phyloP scores from a whole-genome alignment of 1,140 invertebrate species.

The Cotesia glomerata region DNA sequence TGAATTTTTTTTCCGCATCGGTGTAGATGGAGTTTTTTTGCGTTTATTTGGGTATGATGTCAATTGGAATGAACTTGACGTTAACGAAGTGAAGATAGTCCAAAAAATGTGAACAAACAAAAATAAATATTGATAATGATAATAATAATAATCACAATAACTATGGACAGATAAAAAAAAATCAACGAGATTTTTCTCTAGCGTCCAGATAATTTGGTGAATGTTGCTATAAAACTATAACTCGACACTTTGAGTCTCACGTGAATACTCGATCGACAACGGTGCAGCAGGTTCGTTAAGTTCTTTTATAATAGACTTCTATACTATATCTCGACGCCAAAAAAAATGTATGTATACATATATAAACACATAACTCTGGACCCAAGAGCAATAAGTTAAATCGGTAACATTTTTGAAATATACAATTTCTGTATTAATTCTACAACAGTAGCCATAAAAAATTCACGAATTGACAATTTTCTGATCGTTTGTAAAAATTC shows the following conservation, averaged over 20 bases:
- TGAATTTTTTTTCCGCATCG: no score
- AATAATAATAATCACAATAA: no score
- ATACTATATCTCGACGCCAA: background rate
- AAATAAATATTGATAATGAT: no score
- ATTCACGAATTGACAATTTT: background rate
- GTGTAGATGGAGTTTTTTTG: no score
- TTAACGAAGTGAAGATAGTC: no score
- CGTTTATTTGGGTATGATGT: no score
- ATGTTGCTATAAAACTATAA: no score
- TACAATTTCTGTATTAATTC: conserved; percentile 1
- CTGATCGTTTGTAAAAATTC: background rate
- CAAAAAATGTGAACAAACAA: no score
- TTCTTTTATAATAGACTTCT: background rate
- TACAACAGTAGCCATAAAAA: conserved; percentile 6
- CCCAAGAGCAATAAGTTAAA: background rate
- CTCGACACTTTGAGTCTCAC: background rate
- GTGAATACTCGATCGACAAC: conserved; percentile 11
- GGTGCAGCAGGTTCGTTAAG: conserved; percentile 15
- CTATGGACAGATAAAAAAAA: no score
- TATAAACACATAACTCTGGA: background rate
- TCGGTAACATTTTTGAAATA: background rate
- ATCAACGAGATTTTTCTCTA: no score
- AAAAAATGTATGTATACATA: background rate
- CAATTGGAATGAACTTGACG: no score
- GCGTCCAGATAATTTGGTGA: no score